Percentiles rank a stretch among this genome's conserved stretches.
These are phyloP conservation scores for Volucella bombylans DNA, from an alignment of 2,888 invertebrate species.

Conservation along the genomic window DNA sequence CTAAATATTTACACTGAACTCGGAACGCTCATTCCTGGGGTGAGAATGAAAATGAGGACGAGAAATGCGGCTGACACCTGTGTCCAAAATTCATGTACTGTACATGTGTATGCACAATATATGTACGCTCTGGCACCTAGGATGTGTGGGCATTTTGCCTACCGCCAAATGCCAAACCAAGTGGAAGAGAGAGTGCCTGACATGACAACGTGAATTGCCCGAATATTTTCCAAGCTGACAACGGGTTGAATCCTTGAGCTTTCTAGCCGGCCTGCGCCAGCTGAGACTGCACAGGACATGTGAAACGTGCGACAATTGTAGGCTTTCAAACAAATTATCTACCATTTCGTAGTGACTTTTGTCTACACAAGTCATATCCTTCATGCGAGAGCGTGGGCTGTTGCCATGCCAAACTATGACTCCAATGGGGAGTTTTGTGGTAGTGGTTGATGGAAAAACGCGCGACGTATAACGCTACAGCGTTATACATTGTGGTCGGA, in stretches of 20 bases:
- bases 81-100: conserved; percentile 14
- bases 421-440: conserved; percentile 12
- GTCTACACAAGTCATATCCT: conserved; percentile 48
- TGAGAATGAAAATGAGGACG: conserved; percentile 13
- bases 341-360: conserved; percentile 64
- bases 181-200: conserved; percentile 30
- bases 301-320: conserved; percentile 58
- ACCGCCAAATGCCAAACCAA: conserved; percentile 46
- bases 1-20: conserved; percentile 47
- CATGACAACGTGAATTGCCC: conserved; percentile 44
- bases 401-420: background rate
- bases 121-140: background rate
- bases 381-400: background rate
- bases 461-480: conserved; percentile 5
- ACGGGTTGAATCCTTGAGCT: conserved; percentile 22
- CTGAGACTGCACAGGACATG: conserved; percentile 29
- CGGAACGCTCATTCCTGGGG: conserved; percentile 7
- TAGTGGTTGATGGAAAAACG: conserved; percentile 8
- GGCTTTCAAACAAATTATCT: conserved; percentile 72
- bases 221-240: conserved; percentile 59
- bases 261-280: background rate
- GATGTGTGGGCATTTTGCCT: conserved; percentile 17
- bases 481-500: conserved; percentile 51
- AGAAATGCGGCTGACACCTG: conserved; percentile 58
- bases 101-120: background rate